Percentiles rank a stretch among this genome's conserved stretches.
Evolutionary conservation across 2,888 invertebrate species (phyloP).

Genomic region (Trichogramma evanescens): DNA sequence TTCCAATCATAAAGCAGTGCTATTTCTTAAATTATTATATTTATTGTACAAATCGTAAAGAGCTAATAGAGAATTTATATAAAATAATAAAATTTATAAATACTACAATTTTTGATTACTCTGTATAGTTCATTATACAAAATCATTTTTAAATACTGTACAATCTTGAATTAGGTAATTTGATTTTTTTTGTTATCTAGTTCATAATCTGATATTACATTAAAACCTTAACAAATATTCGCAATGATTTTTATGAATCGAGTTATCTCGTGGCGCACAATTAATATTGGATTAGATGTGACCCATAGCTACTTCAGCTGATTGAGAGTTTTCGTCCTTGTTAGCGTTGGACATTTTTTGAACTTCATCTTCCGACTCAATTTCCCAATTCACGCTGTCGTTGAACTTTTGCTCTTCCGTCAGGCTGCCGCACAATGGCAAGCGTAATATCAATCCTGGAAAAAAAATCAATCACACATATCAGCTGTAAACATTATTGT

Average conservation of each 20-base stretch:
- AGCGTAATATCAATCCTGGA: constrained; percentile 38
- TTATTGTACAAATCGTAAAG: constrained; percentile 26
- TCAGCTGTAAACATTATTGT: too few species aligned
- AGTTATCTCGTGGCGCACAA: background rate
- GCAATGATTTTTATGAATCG: background rate
- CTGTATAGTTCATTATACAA: too few species aligned
- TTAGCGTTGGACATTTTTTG: constrained; percentile 30
- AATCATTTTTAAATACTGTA: constrained; percentile 7
- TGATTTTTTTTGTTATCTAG: background rate
- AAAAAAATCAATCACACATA: background rate
- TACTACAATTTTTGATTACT: constrained; percentile 15
- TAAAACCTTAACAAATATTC: background rate
- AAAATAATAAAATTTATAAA: constrained; percentile 28
- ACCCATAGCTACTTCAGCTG: constrained; percentile 37
- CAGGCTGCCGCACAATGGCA: constrained; percentile 40
- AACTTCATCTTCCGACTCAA: constrained; percentile 38
- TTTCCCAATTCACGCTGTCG: constrained; percentile 45
- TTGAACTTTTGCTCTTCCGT: constrained; percentile 44
- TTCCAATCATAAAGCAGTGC: background rate
- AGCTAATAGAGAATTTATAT: constrained; percentile 27
- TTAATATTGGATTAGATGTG: constrained; percentile 30
- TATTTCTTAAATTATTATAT: constrained; percentile 17
- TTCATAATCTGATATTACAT: background rate
- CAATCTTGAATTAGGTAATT: background rate
- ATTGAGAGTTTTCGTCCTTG: constrained; percentile 28